These are phyloP conservation scores for Sialia sialis DNA, from an alignment of 2,113 vertebrate genomes.

Conservation along the genomic window DNA sequence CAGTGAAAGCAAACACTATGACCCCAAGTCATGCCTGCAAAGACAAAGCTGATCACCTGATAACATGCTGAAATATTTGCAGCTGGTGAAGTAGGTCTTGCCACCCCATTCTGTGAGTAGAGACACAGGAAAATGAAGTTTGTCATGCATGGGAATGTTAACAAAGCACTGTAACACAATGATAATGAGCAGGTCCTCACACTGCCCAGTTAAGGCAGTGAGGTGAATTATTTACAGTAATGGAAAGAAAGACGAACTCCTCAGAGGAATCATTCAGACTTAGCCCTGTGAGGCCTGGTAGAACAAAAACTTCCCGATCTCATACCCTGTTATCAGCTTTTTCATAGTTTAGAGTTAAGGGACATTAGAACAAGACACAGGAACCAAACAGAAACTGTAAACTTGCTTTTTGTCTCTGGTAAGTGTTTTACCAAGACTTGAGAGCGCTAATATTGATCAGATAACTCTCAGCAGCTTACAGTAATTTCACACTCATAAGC, in stretches of 20 bases:
- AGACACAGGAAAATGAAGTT: not conserved
- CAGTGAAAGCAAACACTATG: not conserved
- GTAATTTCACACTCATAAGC: too few relatives aligned
- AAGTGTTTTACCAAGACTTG: too few relatives aligned
- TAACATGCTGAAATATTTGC: not conserved
- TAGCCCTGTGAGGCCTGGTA: not conserved
- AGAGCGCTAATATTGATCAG: too few relatives aligned
- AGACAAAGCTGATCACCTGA: not conserved
- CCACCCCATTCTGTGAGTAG: not conserved
- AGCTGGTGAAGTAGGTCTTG: not conserved
- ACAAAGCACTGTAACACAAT: not conserved
- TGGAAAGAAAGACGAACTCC: not conserved
- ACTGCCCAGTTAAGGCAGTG: not conserved
- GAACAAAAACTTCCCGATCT: not conserved
- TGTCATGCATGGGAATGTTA: not conserved
- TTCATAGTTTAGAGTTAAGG: not conserved
- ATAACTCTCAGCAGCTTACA: too few relatives aligned
- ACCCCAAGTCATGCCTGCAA: not conserved
- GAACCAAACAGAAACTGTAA: not conserved
- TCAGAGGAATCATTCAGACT: not conserved
- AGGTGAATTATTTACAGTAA: not conserved
- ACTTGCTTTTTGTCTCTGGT: too few relatives aligned
- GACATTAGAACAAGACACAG: not conserved
- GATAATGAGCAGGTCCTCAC: not conserved
- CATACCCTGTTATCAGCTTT: not conserved